Base-by-base conservation (phyloP, 2,113 vertebrate species). In the Nothocercus julius region DNA sequence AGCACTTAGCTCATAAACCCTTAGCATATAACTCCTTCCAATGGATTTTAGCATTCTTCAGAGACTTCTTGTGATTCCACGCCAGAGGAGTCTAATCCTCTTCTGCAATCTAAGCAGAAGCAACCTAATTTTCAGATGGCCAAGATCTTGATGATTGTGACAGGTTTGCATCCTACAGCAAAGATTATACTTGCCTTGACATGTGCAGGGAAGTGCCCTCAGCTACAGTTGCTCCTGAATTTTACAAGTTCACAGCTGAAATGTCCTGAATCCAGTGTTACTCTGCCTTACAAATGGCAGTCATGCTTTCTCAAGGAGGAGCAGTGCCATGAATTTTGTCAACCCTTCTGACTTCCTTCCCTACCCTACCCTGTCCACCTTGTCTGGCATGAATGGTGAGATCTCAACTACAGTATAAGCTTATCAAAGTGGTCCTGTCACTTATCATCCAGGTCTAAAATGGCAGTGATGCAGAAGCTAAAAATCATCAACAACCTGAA, bases 311-410 rank as follows among this genome's bases (percentile, higher is more conserved):
- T 85, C 38, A 75, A 56, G 45, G 28, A 90, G 44, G 2, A 73
- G 24, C 12, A 38, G 22, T 87, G 47, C 51, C 54, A 75, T 56
- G 68, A 90, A 92, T 81, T 82, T 62, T 94, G 68, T 30, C 64
- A 91, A 24, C 28, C 83, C 68, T 94, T 92, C 87, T 89, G 75
- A 32, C 56, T 95, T 22, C 49, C 27, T 78, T 88, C 22, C 56
- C 44, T 73, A 36, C n/a, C 47, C 47, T 68, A 40, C 36, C 72
- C 47, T 72, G 15, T 75, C 80, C 59, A 77, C 85, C 18, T 68
- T 72, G 15, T 30, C 80, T 92, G 38, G 44, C 38, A 62, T 34
- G 38, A 93, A 25, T 34, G 11, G 51, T 70, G n/a, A 93, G 63
- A 87, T 54, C 32, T 88, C 56, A 84, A 72, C 21, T 68, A 78